Base-by-base conservation (phyloP, 1,140 invertebrate genomes). In the Calliopsis andreniformis region DNA sequence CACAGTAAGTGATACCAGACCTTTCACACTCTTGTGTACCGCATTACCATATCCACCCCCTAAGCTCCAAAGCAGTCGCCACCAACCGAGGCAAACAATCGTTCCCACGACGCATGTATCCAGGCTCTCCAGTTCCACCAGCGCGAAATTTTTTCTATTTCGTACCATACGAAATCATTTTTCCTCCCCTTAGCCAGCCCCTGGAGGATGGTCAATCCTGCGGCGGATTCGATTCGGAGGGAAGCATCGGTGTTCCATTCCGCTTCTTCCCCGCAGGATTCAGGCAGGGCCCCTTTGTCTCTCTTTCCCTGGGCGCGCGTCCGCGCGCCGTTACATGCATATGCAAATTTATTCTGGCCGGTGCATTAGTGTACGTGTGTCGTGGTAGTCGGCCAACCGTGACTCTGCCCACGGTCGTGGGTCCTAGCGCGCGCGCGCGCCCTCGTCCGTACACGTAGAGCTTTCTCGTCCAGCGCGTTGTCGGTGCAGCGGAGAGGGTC, bases 301-400 rank as follows among this genome's bases (percentile, higher is more conserved):
- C 68, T 62, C 76, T 71, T 61, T 79, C 76, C 66, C 53, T 25
- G 28, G 68, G n/a, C 67, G 69, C 73, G 49, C 77, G 51, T 18
- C 80, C 85, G 85, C 86, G 89, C 89, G 87, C 87, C 86, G 87
- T 87, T 85, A 89, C 89, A 91, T 91, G 85, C 90, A 91, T 91
- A 91, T 92, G 91, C 90, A 92, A 91, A 92, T 92, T 91, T 92
- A 91, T 91, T 91, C 90, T 84, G 76, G 28, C 51, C 51, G 20
- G 4, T 83, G 88, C 88, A 86, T 89, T 87, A 85, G 89, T 89
- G 86, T 88, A 79, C 85, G 86, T 84, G 82, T 64, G 83, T 81
- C 75, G 81, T 69, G 55, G n/a, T 63, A 20, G 66, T 28, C 43
- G 23, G 25, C 61, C 30, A 55, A 53, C 23, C 59, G 59, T 70